Evolutionary conservation across 2,797 vertebrate genomes (phyloP).

Genomic region (Gallirallus australis): DNA sequence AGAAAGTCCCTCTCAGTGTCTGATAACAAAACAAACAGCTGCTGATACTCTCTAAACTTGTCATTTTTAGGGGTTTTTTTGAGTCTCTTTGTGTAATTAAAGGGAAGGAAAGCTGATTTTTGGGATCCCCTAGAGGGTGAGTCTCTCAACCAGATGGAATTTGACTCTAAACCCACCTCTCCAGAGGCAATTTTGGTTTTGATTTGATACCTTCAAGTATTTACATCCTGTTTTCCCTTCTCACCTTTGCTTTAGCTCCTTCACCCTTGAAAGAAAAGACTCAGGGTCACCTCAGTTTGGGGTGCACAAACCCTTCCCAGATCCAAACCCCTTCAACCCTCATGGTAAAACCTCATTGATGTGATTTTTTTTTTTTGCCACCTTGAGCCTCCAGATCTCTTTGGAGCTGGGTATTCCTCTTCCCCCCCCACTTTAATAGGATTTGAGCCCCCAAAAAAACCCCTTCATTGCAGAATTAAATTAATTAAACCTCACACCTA

Average conservation of each 20-base stretch:
- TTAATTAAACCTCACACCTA: too few relatives aligned
- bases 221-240: neutral
- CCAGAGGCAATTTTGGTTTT: neutral
- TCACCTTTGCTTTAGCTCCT: neutral
- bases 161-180: neutral
- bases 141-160: neutral
- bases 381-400: too few relatives aligned
- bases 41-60: neutral
- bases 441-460: neutral
- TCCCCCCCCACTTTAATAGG: neutral
- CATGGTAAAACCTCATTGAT: neutral
- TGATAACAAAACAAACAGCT: neutral
- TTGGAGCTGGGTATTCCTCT: neutral
- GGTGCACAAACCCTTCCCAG: neutral
- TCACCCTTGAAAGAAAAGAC: neutral
- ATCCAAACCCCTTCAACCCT: too few relatives aligned
- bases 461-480: neutral
- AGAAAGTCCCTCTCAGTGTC: neutral
- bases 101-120: neutral
- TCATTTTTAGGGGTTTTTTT: neutral
- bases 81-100: neutral
- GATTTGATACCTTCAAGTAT: neutral
- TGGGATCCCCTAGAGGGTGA: rapidly evolving
- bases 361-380: neutral
- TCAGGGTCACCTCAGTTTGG: neutral